These are phyloP conservation scores for Halcyon chelicuti DNA, from an alignment of 2,797 vertebrate species.

Conservation along the genomic window DNA sequence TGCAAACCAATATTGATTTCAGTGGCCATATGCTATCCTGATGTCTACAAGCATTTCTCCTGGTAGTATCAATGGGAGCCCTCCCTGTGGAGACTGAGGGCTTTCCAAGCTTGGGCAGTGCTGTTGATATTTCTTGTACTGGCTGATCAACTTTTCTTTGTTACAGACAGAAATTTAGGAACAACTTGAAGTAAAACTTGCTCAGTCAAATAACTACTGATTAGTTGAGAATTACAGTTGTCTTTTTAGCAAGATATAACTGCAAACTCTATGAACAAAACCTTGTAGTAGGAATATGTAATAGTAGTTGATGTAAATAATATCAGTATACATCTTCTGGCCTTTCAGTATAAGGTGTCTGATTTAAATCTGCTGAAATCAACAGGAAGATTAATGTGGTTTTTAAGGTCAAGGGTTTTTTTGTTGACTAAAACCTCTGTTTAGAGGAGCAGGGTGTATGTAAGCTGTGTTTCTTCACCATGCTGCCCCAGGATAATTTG, in stretches of 20 bases:
- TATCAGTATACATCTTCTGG: not conserved
- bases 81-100: not conserved
- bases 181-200: not conserved
- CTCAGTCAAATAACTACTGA: not conserved
- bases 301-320: not conserved
- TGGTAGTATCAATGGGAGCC: not conserved
- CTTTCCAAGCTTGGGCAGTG: not conserved
- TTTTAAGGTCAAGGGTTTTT: not conserved
- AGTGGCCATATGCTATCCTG: conserved; percentile 44
- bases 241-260: not conserved
- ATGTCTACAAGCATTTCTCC: conserved; percentile 33
- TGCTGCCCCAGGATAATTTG: not conserved
- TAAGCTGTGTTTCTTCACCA: not conserved
- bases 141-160: not conserved
- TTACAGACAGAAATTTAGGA: not conserved
- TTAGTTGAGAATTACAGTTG: not conserved
- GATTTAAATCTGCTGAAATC: not conserved
- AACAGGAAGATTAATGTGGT: not conserved
- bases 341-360: fast-evolving
- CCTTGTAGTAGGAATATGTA: not conserved
- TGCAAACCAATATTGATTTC: conserved; percentile 56
- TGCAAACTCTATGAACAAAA: not conserved
- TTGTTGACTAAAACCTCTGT: not conserved
- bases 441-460: not conserved
- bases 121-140: not conserved